These are phyloP conservation scores for Eurytoma adleriae DNA, from an alignment of 2,888 invertebrate genomes.

Conservation along the genomic window DNA sequence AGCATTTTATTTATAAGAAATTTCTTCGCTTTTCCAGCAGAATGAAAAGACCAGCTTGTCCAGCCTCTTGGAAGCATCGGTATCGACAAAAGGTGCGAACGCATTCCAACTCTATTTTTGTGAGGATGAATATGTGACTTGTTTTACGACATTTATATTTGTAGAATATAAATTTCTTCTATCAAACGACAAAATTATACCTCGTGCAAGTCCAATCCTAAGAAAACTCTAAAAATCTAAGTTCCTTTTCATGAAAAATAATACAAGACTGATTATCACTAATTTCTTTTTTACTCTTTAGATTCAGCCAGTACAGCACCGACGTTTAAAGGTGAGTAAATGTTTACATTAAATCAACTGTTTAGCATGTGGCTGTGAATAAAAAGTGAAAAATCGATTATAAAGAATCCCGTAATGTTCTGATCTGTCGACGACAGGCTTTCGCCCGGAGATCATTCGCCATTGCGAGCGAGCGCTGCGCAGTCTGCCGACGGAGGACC, in stretches of 20 bases:
- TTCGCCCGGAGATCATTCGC: slow-evolving; percentile 72
- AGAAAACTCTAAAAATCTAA: background rate
- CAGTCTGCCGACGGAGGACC: slow-evolving; percentile 71
- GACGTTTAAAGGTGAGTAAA: slow-evolving; percentile 73
- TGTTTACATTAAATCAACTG: background rate
- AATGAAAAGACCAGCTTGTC: slow-evolving; percentile 75
- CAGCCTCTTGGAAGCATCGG: slow-evolving; percentile 75
- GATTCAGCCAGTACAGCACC: slow-evolving; percentile 69
- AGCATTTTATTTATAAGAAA: slow-evolving; percentile 16
- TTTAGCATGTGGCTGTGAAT: background rate
- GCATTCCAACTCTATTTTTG: slow-evolving; percentile 44
- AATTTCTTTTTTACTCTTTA: slow-evolving; percentile 58
- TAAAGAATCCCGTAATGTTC: slow-evolving; percentile 29
- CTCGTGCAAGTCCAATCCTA: background rate
- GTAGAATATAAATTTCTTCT: background rate
- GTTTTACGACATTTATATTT: background rate
- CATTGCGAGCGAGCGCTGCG: slow-evolving; percentile 72
- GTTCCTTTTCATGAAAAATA: background rate
- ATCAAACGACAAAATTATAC: background rate
- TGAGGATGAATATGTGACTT: background rate
- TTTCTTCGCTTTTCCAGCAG: slow-evolving; percentile 66
- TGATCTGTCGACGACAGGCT: slow-evolving; percentile 65
- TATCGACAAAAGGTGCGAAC: slow-evolving; percentile 73
- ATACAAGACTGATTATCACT: slow-evolving; percentile 30
- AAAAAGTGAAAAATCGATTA: background rate